Evolutionary conservation across 2,113 vertebrate genomes (phyloP), one percentile per base, ranked within the genome.

Genomic region (Paralichthys olivaceus): DNA sequence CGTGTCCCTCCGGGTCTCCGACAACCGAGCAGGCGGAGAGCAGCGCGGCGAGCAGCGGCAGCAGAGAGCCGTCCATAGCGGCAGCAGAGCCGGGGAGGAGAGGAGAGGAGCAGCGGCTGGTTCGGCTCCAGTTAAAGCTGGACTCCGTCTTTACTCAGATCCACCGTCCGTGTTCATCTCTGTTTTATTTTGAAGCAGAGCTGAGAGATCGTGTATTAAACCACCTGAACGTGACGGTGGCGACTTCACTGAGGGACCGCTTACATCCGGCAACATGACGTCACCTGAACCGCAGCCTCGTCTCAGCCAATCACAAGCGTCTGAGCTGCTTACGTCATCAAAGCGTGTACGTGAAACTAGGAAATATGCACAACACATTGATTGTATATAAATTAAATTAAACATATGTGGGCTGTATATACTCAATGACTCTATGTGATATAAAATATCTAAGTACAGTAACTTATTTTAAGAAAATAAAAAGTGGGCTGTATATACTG

Each of bases 1-100:
- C 65, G 51, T 86, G 81, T 22, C 72, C 83, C 2, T 89, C 64
- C 43, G 58, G 80, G 32, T 94, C 90, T 77, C 86, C 91, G 1
- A 72, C 29, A 12, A 69, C 69, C 34, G 64, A 57, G 20, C 61
- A 34, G 5, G 62, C 26, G 2, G 74, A 51, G 17, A 91, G 49
- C 22, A 90, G n/a, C 9, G 77, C 70, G 29, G 49, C 28, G 19
- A 90, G 26, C 23, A 91, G 34, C 65, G 53, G 37, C 13, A 82
- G 43, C 17, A 79, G 53, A 22, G 26, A 54, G 37, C 11, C 59
- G 47, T 3, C 13, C 89, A 91, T 90, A 28, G 55, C 71, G 11
- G 71, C 54, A 26, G 72, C 29, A 15, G 15, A 62, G 37, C 55
- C 8, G 54, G 19, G 19, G 28, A 29, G 26, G 1, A 61, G 45